A percentile compares a stretch with the other conserved stretches of the same genome.
These are phyloP conservation scores for Lepidurus couesii DNA, from an alignment of 1,140 invertebrate species.

Conservation along the genomic window DNA sequence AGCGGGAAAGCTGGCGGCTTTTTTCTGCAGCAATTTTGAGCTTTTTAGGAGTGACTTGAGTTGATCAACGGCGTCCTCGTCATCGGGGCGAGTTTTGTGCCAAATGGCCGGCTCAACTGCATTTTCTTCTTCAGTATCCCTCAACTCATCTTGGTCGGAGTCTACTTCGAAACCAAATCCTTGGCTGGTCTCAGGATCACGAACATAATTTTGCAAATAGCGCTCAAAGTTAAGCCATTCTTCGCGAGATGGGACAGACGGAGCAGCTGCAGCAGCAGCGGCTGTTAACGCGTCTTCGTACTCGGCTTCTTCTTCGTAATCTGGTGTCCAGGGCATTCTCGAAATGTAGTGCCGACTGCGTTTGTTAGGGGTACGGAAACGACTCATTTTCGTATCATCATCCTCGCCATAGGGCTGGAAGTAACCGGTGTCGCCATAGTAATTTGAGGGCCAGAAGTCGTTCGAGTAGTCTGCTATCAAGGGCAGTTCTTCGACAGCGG, in stretches of 20 bases:
- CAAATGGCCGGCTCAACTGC: background rate
- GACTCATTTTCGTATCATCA: background rate
- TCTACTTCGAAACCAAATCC: background rate
- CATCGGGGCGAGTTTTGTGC: conserved; percentile 33
- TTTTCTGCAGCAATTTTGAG: conserved; percentile 15
- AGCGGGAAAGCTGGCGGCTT: background rate
- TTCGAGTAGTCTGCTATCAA: background rate
- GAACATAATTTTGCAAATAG: conserved; percentile 5
- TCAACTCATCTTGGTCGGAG: background rate
- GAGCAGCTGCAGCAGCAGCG: background rate
- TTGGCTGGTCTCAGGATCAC: background rate
- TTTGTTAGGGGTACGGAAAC: background rate
- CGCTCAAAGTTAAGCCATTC: conserved; percentile 4
- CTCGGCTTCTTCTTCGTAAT: conserved; percentile 7
- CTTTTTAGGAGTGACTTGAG: background rate
- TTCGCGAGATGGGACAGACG: background rate
- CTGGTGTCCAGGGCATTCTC: background rate
- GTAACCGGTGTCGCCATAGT: background rate
- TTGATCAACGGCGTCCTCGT: conserved; percentile 34
- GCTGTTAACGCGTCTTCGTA: background rate
- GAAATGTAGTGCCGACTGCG: conserved; percentile 14
- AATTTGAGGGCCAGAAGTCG: conserved; percentile 2
- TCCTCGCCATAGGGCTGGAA: conserved; percentile 5
- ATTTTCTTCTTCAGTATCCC: background rate
- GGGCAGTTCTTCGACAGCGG: background rate